Percentiles rank a stretch among this genome's conserved stretches.
Conservation (phyloP, 30 jellyfish, hydroid and myxozoan species). For the Aurelia aurita complex sp. Pacific region DNA sequence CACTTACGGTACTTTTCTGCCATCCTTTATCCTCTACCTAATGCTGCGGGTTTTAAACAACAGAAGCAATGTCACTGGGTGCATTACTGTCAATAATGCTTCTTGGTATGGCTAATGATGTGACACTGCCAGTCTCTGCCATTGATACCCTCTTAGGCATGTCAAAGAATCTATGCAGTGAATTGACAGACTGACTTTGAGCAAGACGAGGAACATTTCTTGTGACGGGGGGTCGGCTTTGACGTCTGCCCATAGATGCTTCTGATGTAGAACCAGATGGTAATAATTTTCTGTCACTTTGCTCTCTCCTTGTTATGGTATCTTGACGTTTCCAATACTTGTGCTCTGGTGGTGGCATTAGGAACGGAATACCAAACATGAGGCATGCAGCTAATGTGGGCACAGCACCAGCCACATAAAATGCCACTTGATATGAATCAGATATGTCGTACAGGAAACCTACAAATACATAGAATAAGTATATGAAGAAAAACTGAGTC, state of each 20-base stretch:
- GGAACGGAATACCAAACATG: constrained; percentile 93
- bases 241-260: constrained; percentile 40
- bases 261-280: constrained; percentile 58
- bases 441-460: constrained; percentile 92
- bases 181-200: constrained; percentile 75
- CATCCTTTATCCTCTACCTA: too few species aligned
- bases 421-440: constrained; percentile 95
- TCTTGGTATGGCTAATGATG: constrained; percentile 88
- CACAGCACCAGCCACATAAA: constrained; percentile 97
- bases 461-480: constrained; percentile 8
- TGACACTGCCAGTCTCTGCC: constrained; percentile 92
- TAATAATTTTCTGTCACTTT: constrained; percentile 37
- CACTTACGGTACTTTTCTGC: too few species aligned
- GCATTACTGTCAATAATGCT: constrained; percentile 9
- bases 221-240: constrained; percentile 53
- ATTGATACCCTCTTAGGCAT: constrained; percentile 84
- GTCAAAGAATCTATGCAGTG: constrained; percentile 75
- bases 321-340: constrained; percentile 80
- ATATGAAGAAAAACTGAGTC: too few species aligned
- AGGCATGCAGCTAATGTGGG: constrained; percentile 91
- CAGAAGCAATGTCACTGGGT: constrained; percentile 55
- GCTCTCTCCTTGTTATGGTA: constrained; percentile 48
- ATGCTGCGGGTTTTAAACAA: constrained; percentile 19
- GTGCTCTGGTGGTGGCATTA: constrained; percentile 97
- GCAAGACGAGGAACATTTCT: constrained; percentile 71